Conservation (phyloP, 1,140 invertebrate genomes). For the Bombus haemorrhoidalis region DNA sequence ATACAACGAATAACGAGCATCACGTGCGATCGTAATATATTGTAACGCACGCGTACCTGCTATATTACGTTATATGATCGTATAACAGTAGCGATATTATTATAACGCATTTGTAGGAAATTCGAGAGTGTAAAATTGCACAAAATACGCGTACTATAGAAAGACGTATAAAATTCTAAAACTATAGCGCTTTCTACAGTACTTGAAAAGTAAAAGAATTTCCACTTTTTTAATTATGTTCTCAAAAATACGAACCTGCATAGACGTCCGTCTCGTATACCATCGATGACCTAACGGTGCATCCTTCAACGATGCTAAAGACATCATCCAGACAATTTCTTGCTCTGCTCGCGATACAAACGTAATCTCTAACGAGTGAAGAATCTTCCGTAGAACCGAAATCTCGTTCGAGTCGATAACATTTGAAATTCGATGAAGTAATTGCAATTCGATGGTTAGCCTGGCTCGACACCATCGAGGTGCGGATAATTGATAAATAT, state of each 20-base stretch:
- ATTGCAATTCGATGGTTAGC: conserved; percentile 3
- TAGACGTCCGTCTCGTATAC: not conserved
- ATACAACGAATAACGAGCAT: no score
- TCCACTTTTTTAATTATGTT: no score
- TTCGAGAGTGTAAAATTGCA: no score
- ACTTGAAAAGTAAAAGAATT: no score
- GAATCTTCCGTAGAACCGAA: not conserved
- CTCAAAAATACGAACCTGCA: no score
- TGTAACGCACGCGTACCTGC: no score
- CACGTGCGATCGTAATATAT: no score
- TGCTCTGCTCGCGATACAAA: not conserved
- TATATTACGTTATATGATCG: no score
- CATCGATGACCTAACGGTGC: not conserved
- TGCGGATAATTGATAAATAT: conserved; percentile 53
- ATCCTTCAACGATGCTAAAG: not conserved
- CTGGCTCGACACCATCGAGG: not conserved
- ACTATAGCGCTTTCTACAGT: fast-evolving
- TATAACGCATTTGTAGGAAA: no score
- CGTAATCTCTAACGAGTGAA: not conserved
- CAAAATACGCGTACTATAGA: no score
- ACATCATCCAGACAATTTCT: not conserved
- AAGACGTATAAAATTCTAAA: no score
- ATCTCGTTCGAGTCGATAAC: not conserved
- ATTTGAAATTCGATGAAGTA: conserved; percentile 27
- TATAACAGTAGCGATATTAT: no score